Conservation (phyloP, 2,888 invertebrate species). For the Periphyllus acericola region DNA sequence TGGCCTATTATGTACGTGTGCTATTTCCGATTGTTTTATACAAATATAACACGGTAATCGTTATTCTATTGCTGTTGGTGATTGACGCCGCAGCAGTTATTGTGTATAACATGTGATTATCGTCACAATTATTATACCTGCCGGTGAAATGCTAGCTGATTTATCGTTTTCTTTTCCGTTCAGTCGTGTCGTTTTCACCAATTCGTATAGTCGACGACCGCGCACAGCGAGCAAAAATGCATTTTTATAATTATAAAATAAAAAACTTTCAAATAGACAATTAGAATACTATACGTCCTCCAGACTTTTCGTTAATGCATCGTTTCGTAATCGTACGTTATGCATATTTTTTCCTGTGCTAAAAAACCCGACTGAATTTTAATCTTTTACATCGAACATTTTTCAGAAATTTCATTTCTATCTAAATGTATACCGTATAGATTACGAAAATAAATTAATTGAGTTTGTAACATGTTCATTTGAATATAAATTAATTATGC, state of each 20-base stretch:
- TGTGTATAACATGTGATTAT: slow-evolving; percentile 3
- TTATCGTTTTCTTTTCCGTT: background rate
- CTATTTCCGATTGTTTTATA: background rate
- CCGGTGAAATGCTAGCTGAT: background rate
- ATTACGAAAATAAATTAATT: background rate
- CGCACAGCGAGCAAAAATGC: background rate
- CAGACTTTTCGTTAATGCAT: background rate
- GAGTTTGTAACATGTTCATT: too few species aligned
- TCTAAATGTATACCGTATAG: background rate
- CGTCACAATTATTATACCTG: background rate
- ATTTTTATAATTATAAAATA: background rate
- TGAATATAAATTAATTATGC: too few species aligned
- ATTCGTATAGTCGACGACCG: background rate
- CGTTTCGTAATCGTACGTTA: background rate
- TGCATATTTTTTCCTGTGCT: background rate
- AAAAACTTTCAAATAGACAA: slow-evolving; percentile 2
- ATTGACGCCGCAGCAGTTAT: background rate
- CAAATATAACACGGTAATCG: background rate
- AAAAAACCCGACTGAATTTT: background rate
- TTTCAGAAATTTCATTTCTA: background rate
- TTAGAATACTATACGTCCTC: background rate
- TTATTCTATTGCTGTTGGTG: background rate
- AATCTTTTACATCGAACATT: background rate
- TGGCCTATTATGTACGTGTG: too few species aligned
- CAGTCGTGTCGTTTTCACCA: background rate